Percentiles rank a stretch among this genome's conserved stretches.
phyloP scores from a whole-genome alignment of 2,113 vertebrate species.

The Nyctereutes procyonoides region DNA sequence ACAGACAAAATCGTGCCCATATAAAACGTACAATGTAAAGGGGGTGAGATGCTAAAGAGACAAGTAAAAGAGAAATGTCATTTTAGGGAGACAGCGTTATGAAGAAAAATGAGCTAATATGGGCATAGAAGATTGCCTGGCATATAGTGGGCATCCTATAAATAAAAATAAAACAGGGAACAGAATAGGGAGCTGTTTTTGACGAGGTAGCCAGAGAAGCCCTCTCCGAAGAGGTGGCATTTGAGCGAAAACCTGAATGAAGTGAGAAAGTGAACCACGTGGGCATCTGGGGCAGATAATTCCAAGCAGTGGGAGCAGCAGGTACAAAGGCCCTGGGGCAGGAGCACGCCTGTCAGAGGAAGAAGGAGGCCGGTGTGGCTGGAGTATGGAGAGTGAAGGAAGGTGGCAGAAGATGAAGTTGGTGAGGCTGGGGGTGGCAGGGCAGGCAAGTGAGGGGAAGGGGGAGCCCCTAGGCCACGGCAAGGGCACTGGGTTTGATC shows the following conservation, averaged over 20 bases:
- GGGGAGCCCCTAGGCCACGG: not conserved
- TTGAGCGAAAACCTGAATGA: not conserved
- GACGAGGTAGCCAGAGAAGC: not conserved
- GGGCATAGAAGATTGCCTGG: not conserved
- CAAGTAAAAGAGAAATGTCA: not conserved
- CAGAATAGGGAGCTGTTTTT: not conserved
- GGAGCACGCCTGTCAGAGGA: not conserved
- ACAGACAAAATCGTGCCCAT: not conserved
- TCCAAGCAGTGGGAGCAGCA: not conserved
- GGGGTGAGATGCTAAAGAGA: not conserved
- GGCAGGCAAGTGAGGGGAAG: not conserved
- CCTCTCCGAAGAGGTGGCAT: not conserved
- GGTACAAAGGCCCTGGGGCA: slow-evolving; percentile 37
- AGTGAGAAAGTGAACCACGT: not conserved
- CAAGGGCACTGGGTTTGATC: not conserved
- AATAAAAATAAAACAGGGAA: not conserved
- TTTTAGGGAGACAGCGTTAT: not conserved
- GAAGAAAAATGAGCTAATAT: not conserved
- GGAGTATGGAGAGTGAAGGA: not conserved
- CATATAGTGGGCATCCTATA: not conserved
- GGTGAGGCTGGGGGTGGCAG: not conserved
- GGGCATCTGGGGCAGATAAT: not conserved
- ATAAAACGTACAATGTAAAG: rapidly evolving
- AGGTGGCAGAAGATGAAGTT: not conserved
- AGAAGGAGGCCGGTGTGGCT: not conserved